A percentile compares a stretch with the other conserved stretches of the same genome.
Conservation (phyloP, 2,113 vertebrate species). For the Chitala chitala region DNA sequence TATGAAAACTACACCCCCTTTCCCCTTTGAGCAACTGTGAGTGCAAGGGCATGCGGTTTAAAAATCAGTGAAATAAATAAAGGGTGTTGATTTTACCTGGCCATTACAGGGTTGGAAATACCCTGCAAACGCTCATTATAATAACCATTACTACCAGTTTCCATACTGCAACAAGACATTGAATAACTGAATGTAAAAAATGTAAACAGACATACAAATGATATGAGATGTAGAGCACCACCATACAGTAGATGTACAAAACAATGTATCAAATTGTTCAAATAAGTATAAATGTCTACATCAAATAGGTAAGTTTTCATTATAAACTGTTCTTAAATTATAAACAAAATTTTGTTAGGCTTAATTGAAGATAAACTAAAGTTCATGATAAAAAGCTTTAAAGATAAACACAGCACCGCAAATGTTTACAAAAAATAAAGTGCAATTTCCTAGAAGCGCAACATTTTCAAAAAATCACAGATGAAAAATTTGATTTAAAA, state of each 20-base stretch:
- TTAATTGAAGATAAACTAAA: not conserved
- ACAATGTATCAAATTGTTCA: not conserved
- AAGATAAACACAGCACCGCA: conserved; percentile 22
- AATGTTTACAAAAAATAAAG: not conserved
- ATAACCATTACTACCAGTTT: conserved; percentile 80
- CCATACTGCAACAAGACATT: conserved; percentile 79
- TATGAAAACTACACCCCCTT: not conserved
- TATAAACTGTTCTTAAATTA: not conserved
- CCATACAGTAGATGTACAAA: not conserved
- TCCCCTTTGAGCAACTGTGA: not conserved
- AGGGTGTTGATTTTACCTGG: conserved; percentile 67
- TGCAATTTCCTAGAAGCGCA: not conserved
- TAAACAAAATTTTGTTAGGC: not conserved
- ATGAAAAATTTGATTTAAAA: not conserved
- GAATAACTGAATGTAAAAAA: conserved; percentile 42
- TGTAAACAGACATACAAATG: conserved; percentile 36
- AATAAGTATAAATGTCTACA: not conserved
- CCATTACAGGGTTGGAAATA: conserved; percentile 70
- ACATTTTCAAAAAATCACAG: not conserved
- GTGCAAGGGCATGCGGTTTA: conserved; percentile 15
- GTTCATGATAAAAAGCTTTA: conserved; percentile 4
- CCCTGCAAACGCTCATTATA: conserved; percentile 72
- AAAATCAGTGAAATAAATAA: not conserved
- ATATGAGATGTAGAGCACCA: conserved; percentile 9
- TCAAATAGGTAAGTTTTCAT: conserved; percentile 11